These are phyloP conservation scores for Stegostoma tigrinum DNA, from an alignment of 2,113 vertebrate genomes.

Conservation along the genomic window DNA sequence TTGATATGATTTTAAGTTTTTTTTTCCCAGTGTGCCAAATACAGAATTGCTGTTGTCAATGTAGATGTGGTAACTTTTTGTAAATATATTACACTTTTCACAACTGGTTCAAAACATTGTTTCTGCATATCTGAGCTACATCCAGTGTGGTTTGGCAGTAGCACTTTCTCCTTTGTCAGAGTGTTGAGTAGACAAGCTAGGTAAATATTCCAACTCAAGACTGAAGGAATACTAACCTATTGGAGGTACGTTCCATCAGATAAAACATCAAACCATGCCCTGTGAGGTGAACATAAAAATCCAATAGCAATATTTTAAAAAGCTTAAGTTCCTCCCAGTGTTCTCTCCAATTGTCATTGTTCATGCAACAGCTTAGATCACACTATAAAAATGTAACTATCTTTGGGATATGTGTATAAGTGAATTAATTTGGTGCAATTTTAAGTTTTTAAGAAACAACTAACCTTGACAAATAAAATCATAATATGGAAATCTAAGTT, in stretches of 20 bases:
- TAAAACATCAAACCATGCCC: not conserved
- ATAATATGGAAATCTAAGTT: not conserved
- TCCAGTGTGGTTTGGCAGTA: not conserved
- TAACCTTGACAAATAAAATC: not conserved
- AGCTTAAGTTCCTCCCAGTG: not conserved
- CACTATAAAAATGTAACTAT: not conserved
- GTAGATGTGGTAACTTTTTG: not conserved
- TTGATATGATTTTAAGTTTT: not conserved
- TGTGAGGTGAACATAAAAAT: not conserved
- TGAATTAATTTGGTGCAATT: not conserved
- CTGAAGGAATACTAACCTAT: not conserved
- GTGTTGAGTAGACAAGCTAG: not conserved
- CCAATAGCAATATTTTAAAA: not conserved
- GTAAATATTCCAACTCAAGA: not conserved
- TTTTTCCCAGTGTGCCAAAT: not conserved
- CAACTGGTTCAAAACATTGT: not conserved
- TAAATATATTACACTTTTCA: not conserved
- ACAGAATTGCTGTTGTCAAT: not conserved
- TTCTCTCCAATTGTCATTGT: not conserved
- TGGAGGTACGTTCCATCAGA: not conserved
- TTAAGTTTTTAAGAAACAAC: not conserved
- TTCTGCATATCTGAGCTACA: not conserved
- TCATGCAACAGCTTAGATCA: not conserved
- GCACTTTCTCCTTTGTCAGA: not conserved
- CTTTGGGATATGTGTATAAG: not conserved